Evolutionary conservation across 2,797 vertebrate genomes (phyloP).

Genomic region (Steatocranus sp.): DNA sequence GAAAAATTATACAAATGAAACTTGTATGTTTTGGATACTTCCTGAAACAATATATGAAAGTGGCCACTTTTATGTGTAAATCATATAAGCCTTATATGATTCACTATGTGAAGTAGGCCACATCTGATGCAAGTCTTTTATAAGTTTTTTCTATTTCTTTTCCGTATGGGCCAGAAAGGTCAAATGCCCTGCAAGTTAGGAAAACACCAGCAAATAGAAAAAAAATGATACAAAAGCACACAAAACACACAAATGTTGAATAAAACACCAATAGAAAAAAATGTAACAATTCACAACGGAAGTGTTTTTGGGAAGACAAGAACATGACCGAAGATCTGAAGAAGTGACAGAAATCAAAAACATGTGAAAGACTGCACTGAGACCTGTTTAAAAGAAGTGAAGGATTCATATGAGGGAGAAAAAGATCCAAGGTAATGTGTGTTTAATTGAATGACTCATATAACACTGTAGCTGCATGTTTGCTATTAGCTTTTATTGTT

Average conservation of each 20-base stretch:
- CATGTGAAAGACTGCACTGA: not conserved
- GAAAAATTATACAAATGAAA: too few relatives aligned
- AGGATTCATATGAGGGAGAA: not conserved
- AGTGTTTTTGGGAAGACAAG: not conserved
- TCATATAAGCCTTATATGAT: not conserved
- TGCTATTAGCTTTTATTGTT: not conserved
- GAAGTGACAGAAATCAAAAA: not conserved
- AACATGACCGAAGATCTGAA: not conserved
- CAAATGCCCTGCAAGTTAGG: not conserved
- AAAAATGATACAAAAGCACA: not conserved
- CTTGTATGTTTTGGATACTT: too few relatives aligned
- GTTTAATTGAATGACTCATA: not conserved
- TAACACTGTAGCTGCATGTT: not conserved
- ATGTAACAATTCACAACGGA: not conserved
- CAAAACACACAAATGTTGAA: not conserved
- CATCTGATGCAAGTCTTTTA: not conserved
- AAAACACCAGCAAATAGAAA: not conserved
- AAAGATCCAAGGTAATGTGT: not conserved
- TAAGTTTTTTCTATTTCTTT: not conserved
- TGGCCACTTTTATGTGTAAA: not conserved
- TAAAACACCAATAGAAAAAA: not conserved
- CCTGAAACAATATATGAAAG: not conserved
- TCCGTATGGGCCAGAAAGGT: not conserved
- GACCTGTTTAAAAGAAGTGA: not conserved
- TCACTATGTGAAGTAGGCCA: not conserved